These are phyloP conservation scores for Polymixis lichenea DNA, from an alignment of 2,888 invertebrate genomes.

Conservation along the genomic window DNA sequence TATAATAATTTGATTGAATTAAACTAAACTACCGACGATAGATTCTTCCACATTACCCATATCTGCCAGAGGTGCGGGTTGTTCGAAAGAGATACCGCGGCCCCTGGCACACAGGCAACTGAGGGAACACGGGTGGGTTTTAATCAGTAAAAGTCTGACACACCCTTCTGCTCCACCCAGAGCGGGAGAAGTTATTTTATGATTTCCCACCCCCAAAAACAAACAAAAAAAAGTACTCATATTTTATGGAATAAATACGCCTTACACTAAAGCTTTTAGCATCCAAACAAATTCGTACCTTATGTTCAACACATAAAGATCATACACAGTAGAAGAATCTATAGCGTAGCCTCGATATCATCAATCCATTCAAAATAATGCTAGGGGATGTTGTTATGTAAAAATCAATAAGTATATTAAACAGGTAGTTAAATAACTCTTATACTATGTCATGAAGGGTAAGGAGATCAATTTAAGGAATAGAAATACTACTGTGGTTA, in stretches of 20 bases:
- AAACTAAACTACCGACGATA: neutral
- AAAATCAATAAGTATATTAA: slow-evolving; percentile 40
- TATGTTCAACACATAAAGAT: neutral
- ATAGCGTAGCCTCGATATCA: neutral
- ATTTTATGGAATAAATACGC: neutral
- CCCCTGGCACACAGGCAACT: no score
- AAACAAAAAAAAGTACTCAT: no score
- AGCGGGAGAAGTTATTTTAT: no score
- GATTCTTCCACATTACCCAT: neutral
- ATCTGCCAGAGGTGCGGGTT: no score
- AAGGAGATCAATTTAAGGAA: slow-evolving; percentile 86
- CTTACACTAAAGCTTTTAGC: neutral
- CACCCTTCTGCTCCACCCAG: no score
- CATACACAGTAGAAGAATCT: slow-evolving; percentile 17
- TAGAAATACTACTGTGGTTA: slow-evolving; percentile 76
- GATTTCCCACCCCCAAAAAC: no score
- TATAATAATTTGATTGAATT: neutral
- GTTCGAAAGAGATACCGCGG: no score
- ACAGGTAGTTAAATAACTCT: slow-evolving; percentile 32
- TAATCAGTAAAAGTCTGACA: no score
- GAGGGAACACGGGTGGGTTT: no score
- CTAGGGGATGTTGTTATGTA: neutral
- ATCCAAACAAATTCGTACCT: neutral
- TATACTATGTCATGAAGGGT: slow-evolving; percentile 72
- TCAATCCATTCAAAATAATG: slow-evolving; percentile 14